Conservation (phyloP, 2,888 invertebrate genomes). For the Iphiclides podalirius region DNA sequence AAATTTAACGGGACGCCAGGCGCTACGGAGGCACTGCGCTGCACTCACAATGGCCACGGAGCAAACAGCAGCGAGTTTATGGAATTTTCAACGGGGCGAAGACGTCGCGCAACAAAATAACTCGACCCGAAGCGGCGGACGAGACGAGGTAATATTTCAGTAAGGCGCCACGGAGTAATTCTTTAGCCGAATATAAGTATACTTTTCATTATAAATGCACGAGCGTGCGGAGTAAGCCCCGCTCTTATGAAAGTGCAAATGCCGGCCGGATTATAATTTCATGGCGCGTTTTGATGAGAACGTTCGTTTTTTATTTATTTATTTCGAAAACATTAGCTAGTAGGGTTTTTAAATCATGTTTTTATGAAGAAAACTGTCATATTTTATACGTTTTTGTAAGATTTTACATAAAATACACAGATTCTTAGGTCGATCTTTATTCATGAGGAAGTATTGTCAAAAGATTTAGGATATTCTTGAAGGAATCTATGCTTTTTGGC, state of each 20-base stretch:
- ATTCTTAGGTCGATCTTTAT: too few relatives aligned
- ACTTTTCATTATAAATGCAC: slow-evolving; percentile 12
- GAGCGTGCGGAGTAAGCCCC: background rate
- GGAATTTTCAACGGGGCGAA: slow-evolving; percentile 25
- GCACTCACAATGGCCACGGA: slow-evolving; percentile 20
- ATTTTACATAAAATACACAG: too few relatives aligned
- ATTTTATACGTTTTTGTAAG: too few relatives aligned
- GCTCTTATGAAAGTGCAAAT: background rate
- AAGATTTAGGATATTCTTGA: too few relatives aligned
- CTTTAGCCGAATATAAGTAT: slow-evolving; percentile 5
- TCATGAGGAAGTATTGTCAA: too few relatives aligned
- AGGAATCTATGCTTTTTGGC: too few relatives aligned
- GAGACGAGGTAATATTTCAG: slow-evolving; percentile 24
- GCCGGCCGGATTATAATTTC: background rate
- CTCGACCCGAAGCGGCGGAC: slow-evolving; percentile 6
- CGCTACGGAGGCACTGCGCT: slow-evolving; percentile 5
- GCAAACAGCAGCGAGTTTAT: slow-evolving; percentile 29
- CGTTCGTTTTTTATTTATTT: background rate
- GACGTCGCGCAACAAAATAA: slow-evolving; percentile 22
- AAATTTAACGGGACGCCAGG: slow-evolving; percentile 16
- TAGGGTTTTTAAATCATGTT: background rate
- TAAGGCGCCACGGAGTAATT: slow-evolving; percentile 7
- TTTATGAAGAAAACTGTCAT: too few relatives aligned
- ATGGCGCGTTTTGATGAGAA: background rate
- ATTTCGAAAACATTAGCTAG: background rate